Base-by-base conservation (phyloP, 2,797 vertebrate genomes). In the Merluccius polli region DNA sequence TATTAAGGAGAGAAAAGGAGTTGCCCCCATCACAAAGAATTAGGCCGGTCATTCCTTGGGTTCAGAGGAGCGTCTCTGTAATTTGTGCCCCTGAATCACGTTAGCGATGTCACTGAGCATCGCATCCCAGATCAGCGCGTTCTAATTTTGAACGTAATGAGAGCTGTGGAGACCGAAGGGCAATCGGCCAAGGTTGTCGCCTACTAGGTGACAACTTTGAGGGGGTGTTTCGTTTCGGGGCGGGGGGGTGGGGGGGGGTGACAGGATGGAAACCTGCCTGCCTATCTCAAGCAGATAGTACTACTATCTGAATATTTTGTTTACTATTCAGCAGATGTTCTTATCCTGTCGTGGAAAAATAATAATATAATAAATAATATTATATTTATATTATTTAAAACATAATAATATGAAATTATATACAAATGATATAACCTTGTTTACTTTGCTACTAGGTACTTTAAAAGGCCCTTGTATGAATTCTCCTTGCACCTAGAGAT, bases 61-160 rank as follows among this genome's bases (percentile, higher is more conserved):
- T 65, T 65, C 74, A 67, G 31, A 52, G 44, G 81, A 78, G 80
- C 76, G 76, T 80, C 79, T 76, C 75, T 78, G 67, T 77, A 69
- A 74, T 73, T 27, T 74, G 79, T 77, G 74, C 79, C 83, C 81
- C 84, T 79, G 78, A 82, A 75, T 73, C 79, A 24, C 0, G 68
- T 86, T 77, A 77, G 76, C 69, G 75, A 76, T 85, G 87, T 89
- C 89, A 88, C 76, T 35, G 82, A 88, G 76, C 89, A 85, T 90
- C 78, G 73, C 69, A 18, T 82, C 77, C 79, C 82, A 89, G 83
- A 84, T 89, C 88, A 86, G 27, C 1, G 78, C 59, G 24, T 70
- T 88, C 77, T 77, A 72, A 70, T 82, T 78, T 81, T 82, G 27
- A 48, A 27, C 48, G 80, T 74, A 79, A 83, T 81, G 73, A 38